These are phyloP conservation scores for Haemorhous mexicanus DNA, from an alignment of 2,113 vertebrate genomes.

Conservation along the genomic window DNA sequence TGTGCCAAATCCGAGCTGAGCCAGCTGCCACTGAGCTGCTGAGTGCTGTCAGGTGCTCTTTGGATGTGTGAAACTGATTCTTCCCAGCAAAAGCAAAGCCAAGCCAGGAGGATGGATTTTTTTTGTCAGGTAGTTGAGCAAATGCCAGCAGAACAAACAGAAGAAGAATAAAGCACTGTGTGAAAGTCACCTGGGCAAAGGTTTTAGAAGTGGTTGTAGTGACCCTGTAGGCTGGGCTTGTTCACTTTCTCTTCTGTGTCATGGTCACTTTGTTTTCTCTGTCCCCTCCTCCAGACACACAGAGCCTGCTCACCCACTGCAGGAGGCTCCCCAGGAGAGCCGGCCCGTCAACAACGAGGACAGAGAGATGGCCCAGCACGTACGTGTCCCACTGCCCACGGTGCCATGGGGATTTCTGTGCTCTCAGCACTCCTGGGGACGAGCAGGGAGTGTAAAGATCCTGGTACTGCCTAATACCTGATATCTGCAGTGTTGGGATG, in stretches of 20 bases:
- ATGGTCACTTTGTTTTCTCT: background rate
- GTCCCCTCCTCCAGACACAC: background rate
- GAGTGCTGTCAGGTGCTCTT: background rate
- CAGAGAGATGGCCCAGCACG: constrained; percentile 54
- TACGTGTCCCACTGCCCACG: background rate
- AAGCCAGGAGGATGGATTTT: background rate
- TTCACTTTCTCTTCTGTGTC: background rate
- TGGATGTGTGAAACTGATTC: background rate
- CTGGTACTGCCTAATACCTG: rapidly evolving
- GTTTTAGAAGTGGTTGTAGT: background rate
- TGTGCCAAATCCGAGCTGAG: background rate
- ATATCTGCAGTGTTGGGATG: background rate
- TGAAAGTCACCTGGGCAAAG: background rate
- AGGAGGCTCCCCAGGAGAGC: constrained; percentile 60
- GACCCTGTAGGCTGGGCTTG: background rate
- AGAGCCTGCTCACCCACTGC: constrained; percentile 57
- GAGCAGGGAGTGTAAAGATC: background rate
- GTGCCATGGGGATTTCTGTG: background rate
- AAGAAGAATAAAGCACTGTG: background rate
- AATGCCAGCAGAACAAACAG: background rate
- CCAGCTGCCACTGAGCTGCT: background rate
- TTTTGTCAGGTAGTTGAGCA: background rate
- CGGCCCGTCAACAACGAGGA: constrained; percentile 39
- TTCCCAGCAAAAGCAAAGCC: background rate
- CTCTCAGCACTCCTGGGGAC: background rate